Conservation (phyloP, 1,140 invertebrate genomes). For the Drosophila pachea region DNA sequence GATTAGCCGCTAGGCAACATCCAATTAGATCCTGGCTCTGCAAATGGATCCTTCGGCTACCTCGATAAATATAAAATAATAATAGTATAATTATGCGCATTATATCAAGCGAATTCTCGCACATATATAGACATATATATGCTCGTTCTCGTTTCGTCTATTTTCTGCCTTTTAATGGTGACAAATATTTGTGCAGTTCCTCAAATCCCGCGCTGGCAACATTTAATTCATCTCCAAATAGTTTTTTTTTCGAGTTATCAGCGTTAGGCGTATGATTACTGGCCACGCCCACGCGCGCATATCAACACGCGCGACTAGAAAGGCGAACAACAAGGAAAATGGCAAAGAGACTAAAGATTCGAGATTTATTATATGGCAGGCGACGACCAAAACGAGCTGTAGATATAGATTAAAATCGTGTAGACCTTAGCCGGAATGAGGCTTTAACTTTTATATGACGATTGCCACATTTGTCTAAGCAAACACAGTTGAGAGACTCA, state of each 20-base stretch:
- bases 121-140: not conserved
- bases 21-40: not conserved
- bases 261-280: conserved; percentile 21
- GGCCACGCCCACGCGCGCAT: conserved; percentile 9
- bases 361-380: conserved; percentile 54
- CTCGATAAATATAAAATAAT: not conserved
- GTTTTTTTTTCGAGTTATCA: conserved; percentile 32
- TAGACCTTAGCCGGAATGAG: conserved; percentile 24
- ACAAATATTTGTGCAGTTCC: conserved; percentile 68
- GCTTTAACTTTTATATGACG: conserved; percentile 37
- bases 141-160: not conserved
- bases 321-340: conserved; percentile 48
- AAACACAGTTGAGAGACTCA: conserved; percentile 25
- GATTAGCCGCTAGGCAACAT: too few relatives aligned
- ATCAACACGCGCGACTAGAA: conserved; percentile 54
- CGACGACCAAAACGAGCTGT: conserved; percentile 7
- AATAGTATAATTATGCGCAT: conserved; percentile 31
- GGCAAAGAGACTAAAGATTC: conserved; percentile 62
- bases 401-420: conserved; percentile 35
- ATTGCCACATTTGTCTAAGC: conserved; percentile 66
- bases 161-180: conserved; percentile 45
- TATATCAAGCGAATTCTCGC: conserved; percentile 46
- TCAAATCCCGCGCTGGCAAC: conserved; percentile 46
- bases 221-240: conserved; percentile 52
- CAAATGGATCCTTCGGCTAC: not conserved